Evolutionary conservation across 2,888 invertebrate species (phyloP), one percentile per base, ranked within the genome.

Genomic region (Acleris laterana): DNA sequence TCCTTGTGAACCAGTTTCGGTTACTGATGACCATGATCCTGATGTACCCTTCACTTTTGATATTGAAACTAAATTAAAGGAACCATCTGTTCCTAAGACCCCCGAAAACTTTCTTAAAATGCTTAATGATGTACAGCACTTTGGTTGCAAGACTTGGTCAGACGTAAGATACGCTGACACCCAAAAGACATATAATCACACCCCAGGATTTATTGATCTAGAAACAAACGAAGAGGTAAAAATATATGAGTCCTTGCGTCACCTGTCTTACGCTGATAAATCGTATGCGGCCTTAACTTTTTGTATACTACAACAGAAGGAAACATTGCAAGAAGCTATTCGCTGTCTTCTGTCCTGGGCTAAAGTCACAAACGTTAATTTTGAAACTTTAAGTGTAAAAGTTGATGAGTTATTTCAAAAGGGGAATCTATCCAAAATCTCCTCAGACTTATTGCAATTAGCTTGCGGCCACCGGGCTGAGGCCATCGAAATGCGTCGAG

Each of bases 111-210:
- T 53, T 62, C 28, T 70, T 49, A 66, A 69, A 63, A 59, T 63
- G 52, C 53, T 69, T 38, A 20, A 9, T 13, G 63, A 69, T n/a
- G 38, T 62, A 6, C 71, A 71, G 44, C 63, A 56, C 5, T 63
- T 71, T 9, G 66, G 50, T 5, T 59, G 28, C 25, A 58, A 17
- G 16, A 49, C 61, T 19, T 71, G 67, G 69, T 63, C 62, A 17
- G 68, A 69, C 3, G 64, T 71, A 13, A 62, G 71, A 16, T 71
- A 71, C 53, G 52, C 68, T 13, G 70, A 71, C 11, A 67, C 64
- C 1, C 69, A 69, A 62, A 71, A 68, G 52, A 5, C 63, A n/a
- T 70, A 70, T 51, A 63, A 67, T 53, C 62, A 63, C 56, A 53
- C 63, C 25, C 67, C 68, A 49, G 70, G 68, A 28, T 65, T 68